These are phyloP conservation scores for Rhea americana DNA, from an alignment of 2,113 vertebrate species.

Conservation along the genomic window DNA sequence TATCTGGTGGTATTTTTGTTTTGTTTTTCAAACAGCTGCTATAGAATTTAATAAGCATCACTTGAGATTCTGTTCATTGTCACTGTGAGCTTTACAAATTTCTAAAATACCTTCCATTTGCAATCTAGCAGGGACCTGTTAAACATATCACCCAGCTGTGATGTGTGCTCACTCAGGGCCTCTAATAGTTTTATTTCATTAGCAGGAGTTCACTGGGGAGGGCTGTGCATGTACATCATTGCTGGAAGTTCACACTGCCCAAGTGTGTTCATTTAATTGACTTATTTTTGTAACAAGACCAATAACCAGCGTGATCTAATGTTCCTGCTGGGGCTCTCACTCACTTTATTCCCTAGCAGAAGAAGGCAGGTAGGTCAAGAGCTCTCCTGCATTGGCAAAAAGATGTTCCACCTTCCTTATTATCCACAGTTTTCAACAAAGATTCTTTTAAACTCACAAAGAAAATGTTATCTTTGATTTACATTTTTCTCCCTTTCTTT, in stretches of 20 bases:
- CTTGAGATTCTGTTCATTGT: not conserved
- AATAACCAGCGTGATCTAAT: not conserved
- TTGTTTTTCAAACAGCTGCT: not conserved
- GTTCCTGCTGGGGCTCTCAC: not conserved
- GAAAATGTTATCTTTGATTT: conserved; percentile 22
- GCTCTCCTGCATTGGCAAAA: conserved; percentile 3
- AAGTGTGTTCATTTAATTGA: conserved; percentile 24
- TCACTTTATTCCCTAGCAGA: conserved; percentile 11
- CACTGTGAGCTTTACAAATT: not conserved
- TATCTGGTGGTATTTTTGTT: not conserved
- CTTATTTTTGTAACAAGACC: conserved; percentile 28
- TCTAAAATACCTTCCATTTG: not conserved
- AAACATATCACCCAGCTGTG: not conserved
- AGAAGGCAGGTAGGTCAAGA: conserved; percentile 13
- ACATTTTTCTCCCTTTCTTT: not conserved
- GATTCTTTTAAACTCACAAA: not conserved
- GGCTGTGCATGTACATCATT: not conserved
- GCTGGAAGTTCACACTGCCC: not conserved
- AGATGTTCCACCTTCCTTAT: conserved; percentile 40
- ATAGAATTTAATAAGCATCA: conserved; percentile 28
- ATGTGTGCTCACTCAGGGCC: not conserved
- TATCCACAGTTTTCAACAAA: not conserved
- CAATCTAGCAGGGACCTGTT: not conserved
- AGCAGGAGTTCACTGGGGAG: not conserved
- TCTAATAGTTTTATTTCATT: not conserved